Evolutionary conservation across 1,140 invertebrate species (phyloP).

Genomic region (Condylostylus longicornis): DNA sequence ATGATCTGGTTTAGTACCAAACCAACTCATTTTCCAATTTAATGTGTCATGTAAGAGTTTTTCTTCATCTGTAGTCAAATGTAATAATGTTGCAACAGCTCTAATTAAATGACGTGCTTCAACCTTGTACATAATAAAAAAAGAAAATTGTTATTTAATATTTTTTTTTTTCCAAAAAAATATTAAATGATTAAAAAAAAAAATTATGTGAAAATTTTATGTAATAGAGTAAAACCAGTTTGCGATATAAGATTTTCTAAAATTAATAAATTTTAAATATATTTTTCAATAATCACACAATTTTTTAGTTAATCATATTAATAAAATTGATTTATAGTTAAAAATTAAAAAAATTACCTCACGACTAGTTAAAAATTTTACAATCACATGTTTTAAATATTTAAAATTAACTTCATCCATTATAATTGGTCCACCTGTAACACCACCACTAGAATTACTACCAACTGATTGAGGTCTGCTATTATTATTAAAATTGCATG

Average conservation of each 20-base stretch:
- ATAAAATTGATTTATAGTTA: constrained; percentile 5
- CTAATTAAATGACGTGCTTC: constrained; percentile 78
- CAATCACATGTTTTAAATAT: constrained; percentile 82
- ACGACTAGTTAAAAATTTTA: constrained; percentile 79
- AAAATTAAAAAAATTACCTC: constrained; percentile 41
- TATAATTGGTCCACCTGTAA: constrained; percentile 36
- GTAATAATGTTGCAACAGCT: constrained; percentile 69
- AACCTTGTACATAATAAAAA: too few species aligned
- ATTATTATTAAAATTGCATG: constrained; percentile 1
- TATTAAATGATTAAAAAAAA: constrained; percentile 2
- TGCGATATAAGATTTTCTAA: background rate
- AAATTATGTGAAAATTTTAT: background rate
- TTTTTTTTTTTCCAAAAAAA: constrained; percentile 12
- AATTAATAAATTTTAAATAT: constrained; percentile 1
- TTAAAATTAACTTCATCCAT: constrained; percentile 39
- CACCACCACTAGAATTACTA: constrained; percentile 32
- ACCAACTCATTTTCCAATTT: constrained; percentile 81
- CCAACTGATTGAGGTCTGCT: constrained; percentile 17
- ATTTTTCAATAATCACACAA: background rate
- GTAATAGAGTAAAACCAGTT: background rate
- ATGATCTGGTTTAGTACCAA: constrained; percentile 48
- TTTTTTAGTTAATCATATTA: constrained; percentile 3
- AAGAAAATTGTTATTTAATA: too few species aligned
- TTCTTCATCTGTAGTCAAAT: constrained; percentile 76
- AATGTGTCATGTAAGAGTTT: constrained; percentile 70